Percentiles rank a stretch among this genome's conserved stretches.
Conservation (phyloP, 1,140 invertebrate species). For the Achatina immaculata region DNA sequence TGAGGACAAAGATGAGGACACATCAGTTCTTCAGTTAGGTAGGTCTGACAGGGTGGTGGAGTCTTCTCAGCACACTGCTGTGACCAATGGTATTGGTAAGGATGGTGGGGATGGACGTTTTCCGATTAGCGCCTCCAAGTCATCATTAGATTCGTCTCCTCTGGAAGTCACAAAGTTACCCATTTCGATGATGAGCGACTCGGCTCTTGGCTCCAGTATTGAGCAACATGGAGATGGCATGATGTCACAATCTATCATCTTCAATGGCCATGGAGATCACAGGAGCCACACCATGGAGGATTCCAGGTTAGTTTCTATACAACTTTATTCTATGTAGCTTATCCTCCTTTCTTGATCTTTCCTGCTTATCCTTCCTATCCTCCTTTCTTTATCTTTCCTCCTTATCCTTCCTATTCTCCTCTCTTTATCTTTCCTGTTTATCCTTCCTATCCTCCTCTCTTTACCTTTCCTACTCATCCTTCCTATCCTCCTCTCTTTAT, state of each 20-base stretch:
- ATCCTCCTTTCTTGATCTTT: neutral
- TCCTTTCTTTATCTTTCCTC: too few species aligned
- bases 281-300: conserved; percentile 32
- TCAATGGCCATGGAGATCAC: conserved; percentile 25
- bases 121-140: neutral
- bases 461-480: too few species aligned
- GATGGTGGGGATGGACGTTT: neutral
- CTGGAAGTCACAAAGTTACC: neutral
- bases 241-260: conserved; percentile 29
- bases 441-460: too few species aligned
- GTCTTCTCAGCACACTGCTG: conserved; percentile 22
- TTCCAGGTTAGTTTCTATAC: conserved; percentile 26
- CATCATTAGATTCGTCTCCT: conserved; percentile 14
- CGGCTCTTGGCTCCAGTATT: conserved; percentile 34
- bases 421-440: too few species aligned
- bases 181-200: conserved; percentile 15
- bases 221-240: conserved; percentile 23
- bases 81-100: conserved; percentile 25
- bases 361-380: neutral
- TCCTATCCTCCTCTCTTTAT: too few species aligned
- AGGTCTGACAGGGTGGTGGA: neutral
- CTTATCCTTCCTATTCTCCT: too few species aligned
- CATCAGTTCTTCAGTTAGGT: conserved; percentile 28
- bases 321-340: neutral
- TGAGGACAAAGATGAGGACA: conserved; percentile 51